Percentiles rank a stretch among this genome's conserved stretches.
These are phyloP conservation scores for Cybosia mesomella DNA, from an alignment of 2,888 invertebrate species.

Conservation along the genomic window DNA sequence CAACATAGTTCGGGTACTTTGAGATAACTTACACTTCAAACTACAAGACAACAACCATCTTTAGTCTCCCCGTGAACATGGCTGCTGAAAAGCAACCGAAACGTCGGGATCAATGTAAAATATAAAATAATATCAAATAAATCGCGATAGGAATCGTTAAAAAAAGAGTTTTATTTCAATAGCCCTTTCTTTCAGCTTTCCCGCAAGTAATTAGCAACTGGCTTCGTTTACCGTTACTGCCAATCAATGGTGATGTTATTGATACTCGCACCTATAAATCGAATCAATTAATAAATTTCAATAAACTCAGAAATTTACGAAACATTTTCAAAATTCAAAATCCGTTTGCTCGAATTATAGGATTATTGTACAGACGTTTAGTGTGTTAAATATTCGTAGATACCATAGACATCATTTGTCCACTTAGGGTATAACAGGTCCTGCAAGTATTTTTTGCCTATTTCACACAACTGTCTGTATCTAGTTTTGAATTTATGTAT, in stretches of 20 bases:
- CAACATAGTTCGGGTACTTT: no score
- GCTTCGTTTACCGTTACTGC: constrained; percentile 29
- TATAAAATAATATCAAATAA: no score
- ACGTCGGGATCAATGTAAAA: no score
- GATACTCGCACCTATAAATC: constrained; percentile 24
- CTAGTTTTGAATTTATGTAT: not conserved
- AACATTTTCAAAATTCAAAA: not conserved
- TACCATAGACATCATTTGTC: not conserved
- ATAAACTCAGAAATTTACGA: not conserved
- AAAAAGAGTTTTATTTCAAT: no score
- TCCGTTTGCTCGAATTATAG: not conserved
- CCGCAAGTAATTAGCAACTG: constrained; percentile 29
- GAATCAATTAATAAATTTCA: constrained; percentile 34
- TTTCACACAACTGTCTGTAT: not conserved
- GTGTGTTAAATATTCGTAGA: not conserved
- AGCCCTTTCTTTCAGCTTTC: constrained; percentile 26
- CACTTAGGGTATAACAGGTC: not conserved
- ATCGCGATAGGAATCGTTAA: no score
- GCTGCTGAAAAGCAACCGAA: no score
- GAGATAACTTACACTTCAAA: no score
- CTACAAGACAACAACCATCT: no score
- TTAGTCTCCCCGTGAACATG: no score
- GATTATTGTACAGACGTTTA: not conserved
- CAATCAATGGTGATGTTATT: constrained; percentile 21
- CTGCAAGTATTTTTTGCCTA: not conserved